Evolutionary conservation across 2,888 invertebrate species (phyloP), one percentile per base, ranked within the genome.

Genomic region (Entomobrya multifasciata): DNA sequence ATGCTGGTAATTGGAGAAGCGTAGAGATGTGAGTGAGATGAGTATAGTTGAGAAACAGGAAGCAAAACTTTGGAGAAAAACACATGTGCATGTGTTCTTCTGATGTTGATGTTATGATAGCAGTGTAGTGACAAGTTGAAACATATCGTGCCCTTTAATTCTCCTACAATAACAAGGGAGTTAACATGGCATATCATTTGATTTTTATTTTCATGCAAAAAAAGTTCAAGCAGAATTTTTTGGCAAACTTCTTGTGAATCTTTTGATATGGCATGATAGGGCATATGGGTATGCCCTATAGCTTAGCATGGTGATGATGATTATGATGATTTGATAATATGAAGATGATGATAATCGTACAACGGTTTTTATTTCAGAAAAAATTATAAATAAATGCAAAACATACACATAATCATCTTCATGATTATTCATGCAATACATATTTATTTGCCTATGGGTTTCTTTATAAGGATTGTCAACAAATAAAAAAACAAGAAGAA

Each of bases 1-100:
- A 30, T 30, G 57, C 30, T 74, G 47, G 82, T 74, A 82, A 82
- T 82, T 74, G 47, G 82, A 82, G 82, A 74, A 10, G 80, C 20
- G 82, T 36, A 47, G 17, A 27, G 70, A 15, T 22, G 8, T 4
- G 36, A 36, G 36, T n/a, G n/a, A n/a, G n/a, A n/a, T n/a, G 36
- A 36, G 36, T 36, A 36, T 4, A 36, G 36, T 4, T 8, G 55
- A 36, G 25, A 77, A 60, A 77, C 22, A 74, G 44, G 74, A 74
- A 74, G 74, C 60, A 72, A 81, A 70, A 47, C 1, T n/a, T n/a
- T 47, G 70, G 41, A 49, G 44, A 22, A 25, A 13, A 15, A 41
- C 72, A 70, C 27, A 27, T 49, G 41, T 62, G n/a, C n/a, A n/a
- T 62, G 25, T 67, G 25, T 72, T 72, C 15, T 22, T 13, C 11